Base-by-base conservation (phyloP, 2,888 invertebrate genomes). In the Steromphala cineraria region DNA sequence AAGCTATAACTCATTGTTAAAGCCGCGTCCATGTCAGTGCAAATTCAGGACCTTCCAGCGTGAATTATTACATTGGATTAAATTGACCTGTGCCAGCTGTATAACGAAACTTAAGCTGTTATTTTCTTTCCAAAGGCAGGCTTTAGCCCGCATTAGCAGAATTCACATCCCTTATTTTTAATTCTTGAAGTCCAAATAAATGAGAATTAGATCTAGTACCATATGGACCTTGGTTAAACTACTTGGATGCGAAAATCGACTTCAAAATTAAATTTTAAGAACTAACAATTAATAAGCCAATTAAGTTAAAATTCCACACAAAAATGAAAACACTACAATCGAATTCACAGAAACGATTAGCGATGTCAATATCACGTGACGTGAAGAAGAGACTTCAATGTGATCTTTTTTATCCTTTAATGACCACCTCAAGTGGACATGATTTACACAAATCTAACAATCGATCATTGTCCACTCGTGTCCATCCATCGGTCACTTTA, bases 1-100 rank as follows among this genome's bases (percentile, higher is more conserved):
- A 62, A 28, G 62, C 62, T 62, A 62, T 62, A 62, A 62, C 62
- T 62, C 62, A 62, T 62, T 13, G 62, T 62, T 62, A 62, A 62
- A 21, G 24, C 62, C 28, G 24, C 62, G 28, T 13, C 24, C 62
- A 28, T 62, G 62, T 24, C 62, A 62, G 62, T 21, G 62, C 62
- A 28, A 62, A 62, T 62, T 24, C 62, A 62, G 17, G 28, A 62
- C 62, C 28, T 62, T 28, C 28, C 28, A 62, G 24, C 28, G 24
- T 62, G 62, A 62, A 62, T 62, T 62, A 62, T 62, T 62, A 28
- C 62, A 15, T 10, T 62, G 62, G 62, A 62, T 28, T 62, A 62
- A 13, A 17, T 28, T 28, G 62, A 62, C 62, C 28, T 28, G 46
- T 17, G 62, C 62, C 62, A 62, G 62, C 24, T 62, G 62, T 24